Percentiles rank a stretch among this genome's conserved stretches.
Conservation (phyloP, 1,140 invertebrate species). For the Ostrea denselamellosa region DNA sequence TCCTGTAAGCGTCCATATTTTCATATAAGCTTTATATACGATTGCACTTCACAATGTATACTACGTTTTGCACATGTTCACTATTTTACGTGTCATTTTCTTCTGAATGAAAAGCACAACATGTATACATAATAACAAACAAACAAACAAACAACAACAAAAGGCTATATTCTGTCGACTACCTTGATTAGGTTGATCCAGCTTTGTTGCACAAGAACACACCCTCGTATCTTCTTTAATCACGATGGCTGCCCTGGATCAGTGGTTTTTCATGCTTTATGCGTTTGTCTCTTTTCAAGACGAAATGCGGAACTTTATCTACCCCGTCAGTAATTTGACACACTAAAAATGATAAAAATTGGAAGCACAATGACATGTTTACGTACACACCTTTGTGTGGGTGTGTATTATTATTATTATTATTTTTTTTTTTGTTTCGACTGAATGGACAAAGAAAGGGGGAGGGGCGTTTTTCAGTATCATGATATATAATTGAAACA, state of each 20-base stretch:
- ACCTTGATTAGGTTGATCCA: neutral
- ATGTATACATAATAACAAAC: too few relatives aligned
- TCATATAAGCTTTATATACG: too few relatives aligned
- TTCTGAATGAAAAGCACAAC: too few relatives aligned
- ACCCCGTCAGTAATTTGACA: constrained; percentile 24
- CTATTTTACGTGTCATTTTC: too few relatives aligned
- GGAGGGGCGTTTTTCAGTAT: too few relatives aligned
- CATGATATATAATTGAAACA: too few relatives aligned
- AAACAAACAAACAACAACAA: neutral
- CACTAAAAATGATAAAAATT: neutral
- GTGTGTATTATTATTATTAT: too few relatives aligned
- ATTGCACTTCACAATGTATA: too few relatives aligned
- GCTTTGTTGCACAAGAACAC: neutral
- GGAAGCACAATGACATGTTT: neutral
- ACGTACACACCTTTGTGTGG: neutral
- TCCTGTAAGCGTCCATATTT: too few relatives aligned
- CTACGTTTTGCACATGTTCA: too few relatives aligned
- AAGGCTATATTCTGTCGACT: neutral
- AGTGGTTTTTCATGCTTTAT: constrained; percentile 23
- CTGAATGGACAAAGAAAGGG: too few relatives aligned
- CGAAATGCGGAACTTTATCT: constrained; percentile 11
- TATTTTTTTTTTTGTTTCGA: too few relatives aligned
- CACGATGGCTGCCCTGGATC: neutral
- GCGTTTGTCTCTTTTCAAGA: constrained; percentile 4
- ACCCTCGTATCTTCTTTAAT: constrained; percentile 1